phyloP scores from a whole-genome alignment of 2,797 vertebrate genomes.

The Chromobotia macracanthus region DNA sequence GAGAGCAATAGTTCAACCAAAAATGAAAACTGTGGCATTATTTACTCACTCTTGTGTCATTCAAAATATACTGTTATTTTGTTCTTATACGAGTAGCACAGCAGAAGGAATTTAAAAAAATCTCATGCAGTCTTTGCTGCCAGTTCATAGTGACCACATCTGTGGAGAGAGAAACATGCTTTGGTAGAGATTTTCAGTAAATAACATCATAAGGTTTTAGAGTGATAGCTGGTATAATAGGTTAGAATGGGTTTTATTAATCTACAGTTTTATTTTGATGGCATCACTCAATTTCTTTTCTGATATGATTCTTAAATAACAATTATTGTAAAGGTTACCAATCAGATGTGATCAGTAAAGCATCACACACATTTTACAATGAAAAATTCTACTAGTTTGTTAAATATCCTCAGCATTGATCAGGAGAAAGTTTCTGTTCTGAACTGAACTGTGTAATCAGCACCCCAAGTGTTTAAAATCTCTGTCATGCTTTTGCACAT shows the following conservation, averaged over 20 bases:
- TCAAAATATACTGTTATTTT: background rate
- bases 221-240: too few species aligned
- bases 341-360: too few species aligned
- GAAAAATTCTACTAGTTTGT: background rate
- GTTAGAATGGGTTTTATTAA: too few species aligned
- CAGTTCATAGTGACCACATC: background rate
- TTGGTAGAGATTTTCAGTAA: too few species aligned
- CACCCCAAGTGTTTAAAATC: background rate
- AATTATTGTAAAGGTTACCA: too few species aligned
- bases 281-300: too few species aligned
- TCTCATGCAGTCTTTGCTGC: too few species aligned
- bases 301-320: too few species aligned
- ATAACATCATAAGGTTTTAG: too few species aligned
- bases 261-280: too few species aligned
- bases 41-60: background rate
- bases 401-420: too few species aligned
- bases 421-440: background rate
- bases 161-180: background rate
- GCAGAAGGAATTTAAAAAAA: background rate
- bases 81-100: too few species aligned
- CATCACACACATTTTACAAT: background rate
- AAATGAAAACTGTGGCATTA: background rate
- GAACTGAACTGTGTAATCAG: background rate
- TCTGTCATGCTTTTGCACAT: background rate
- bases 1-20: background rate